Evolutionary conservation across 1,140 invertebrate species (phyloP), one percentile per base, ranked within the genome.

Genomic region (Ridgeia piscesae): DNA sequence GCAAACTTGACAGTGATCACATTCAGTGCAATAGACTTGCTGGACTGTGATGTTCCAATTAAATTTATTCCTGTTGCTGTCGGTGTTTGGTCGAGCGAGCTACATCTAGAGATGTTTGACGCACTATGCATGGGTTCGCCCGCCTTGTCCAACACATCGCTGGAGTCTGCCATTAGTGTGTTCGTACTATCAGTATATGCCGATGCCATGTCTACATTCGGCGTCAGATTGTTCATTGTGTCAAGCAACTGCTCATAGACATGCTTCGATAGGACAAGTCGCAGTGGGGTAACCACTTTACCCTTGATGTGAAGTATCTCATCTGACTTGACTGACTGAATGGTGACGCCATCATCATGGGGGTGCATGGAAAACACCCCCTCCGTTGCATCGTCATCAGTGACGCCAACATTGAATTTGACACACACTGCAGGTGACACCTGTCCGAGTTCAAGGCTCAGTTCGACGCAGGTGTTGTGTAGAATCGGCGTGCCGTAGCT

Each of bases 201-300:
- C 27, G 58, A 21, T 77, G 58, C 2, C 58, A 4, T 17, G 27
- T 94, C 92, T 90, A 91, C 91, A 34, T 34, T 27, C 34, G 91
- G 94, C 0, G 95, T 95, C n/a, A 96, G 88, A 91, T 96, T 95
- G 92, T 96, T 95, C 89, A 95, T 58, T 1, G 96, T 98, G 93
- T 98, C 98, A 89, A 98, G 96, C 35, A 99, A 96, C 95, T 99
- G 98, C 95, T 98, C 98, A 95, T 99, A 99, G 94, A 99, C 98
- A 34, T 97, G 96, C 48, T 98, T 97, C 27, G 97, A 97, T 14
- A 99, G 96, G 0, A 98, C 98, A 27, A 99, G 97, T 95, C 98
- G 98, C 27, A 99, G 95, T 0, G 97, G 97, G 89, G 97, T 98
- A 21, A 98, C 97, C 34, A 99, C 97, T 91, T 97, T 97, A n/a